Base-by-base conservation (phyloP, 2,113 vertebrate species). In the Anolis carolinensis region DNA sequence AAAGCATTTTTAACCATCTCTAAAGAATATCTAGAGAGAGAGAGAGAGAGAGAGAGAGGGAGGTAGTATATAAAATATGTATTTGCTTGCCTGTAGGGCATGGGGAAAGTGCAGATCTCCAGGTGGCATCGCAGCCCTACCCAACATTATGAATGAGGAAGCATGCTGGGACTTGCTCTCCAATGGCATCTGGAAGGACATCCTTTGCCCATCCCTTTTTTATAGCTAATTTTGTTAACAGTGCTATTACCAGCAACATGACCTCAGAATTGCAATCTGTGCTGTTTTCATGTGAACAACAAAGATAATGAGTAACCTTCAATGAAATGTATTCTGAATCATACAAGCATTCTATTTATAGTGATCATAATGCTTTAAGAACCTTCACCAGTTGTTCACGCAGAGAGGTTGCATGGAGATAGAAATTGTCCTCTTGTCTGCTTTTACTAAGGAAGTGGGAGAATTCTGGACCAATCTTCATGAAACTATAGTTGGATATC, bases 51-150 rank as follows among this genome's bases (percentile, higher is more conserved):
- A 44, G 39, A 44, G 39, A 44, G 39, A 44, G 39, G 39, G 39
- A 44, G 39, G 90, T 67, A 86, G 86, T 18, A 71, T 65, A 91
- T 84, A 4, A 92, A 92, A 94, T 90, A 92, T 91, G 88, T 89
- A 93, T 91, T 50, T 92, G 82, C 80, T 83, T 86, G n/a, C 86
- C 93, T 91, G 21, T 70, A 89, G 79, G 55, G 18, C 13, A 18
- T 59, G 55, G 13, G 16, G 55, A 59, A 59, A 59, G 55, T 59
- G 55, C 55, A 59, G 55, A 4, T 3, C 18, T 18, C 55, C 55
- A 18, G 55, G 14, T 59, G 16, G 4, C 55, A 59, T 59, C 16
- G 55, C 55, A 59, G 55, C 55, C 55, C 55, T 59, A 59, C 13
- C 55, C 55, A 59, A 18, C 13, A 59, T 59, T 18, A 18, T 59